Evolutionary conservation across 2,888 invertebrate genomes (phyloP).

Genomic region (Silvanus unidentatus): DNA sequence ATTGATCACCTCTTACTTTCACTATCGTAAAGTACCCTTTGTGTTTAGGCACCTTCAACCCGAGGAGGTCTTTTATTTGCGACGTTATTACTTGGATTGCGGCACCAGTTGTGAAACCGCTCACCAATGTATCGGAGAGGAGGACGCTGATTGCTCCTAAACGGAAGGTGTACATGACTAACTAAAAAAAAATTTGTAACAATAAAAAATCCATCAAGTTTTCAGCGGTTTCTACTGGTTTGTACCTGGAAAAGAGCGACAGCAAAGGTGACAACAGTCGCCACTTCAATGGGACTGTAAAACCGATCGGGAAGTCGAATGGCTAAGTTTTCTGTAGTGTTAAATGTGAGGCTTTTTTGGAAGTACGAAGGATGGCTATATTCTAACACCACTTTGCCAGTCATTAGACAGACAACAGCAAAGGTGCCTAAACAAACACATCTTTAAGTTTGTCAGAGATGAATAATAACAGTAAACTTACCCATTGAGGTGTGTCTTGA

Average conservation of each 20-base stretch:
- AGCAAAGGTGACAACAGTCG: conserved; percentile 68
- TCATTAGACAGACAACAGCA: conserved; percentile 86
- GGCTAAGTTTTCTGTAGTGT: conserved; percentile 12
- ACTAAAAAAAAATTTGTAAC: conserved; percentile 41
- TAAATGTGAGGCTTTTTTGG: conserved; percentile 13
- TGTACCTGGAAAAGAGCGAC: conserved; percentile 71
- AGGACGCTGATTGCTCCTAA: conserved; percentile 57
- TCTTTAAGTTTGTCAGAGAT: too few species aligned
- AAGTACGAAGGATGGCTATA: conserved; percentile 37
- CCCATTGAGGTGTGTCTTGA: conserved; percentile 46
- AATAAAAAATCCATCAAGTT: too few species aligned
- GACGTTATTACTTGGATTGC: conserved; percentile 65
- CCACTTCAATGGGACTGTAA: conserved; percentile 59
- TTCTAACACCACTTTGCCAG: conserved; percentile 67
- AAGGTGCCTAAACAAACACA: conserved; percentile 56
- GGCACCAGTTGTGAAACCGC: conserved; percentile 68
- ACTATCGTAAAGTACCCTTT: conserved; percentile 58
- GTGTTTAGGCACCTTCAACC: conserved; percentile 51
- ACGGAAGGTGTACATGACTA: conserved; percentile 58
- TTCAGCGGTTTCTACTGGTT: too few species aligned
- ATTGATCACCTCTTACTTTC: conserved; percentile 43
- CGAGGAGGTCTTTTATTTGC: conserved; percentile 60
- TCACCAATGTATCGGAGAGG: conserved; percentile 61
- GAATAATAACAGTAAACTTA: too few species aligned
- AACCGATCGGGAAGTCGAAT: not conserved